These are phyloP conservation scores for Pocillopora grandis DNA, from an alignment of 92 coral and sea anemone species.

Conservation along the genomic window DNA sequence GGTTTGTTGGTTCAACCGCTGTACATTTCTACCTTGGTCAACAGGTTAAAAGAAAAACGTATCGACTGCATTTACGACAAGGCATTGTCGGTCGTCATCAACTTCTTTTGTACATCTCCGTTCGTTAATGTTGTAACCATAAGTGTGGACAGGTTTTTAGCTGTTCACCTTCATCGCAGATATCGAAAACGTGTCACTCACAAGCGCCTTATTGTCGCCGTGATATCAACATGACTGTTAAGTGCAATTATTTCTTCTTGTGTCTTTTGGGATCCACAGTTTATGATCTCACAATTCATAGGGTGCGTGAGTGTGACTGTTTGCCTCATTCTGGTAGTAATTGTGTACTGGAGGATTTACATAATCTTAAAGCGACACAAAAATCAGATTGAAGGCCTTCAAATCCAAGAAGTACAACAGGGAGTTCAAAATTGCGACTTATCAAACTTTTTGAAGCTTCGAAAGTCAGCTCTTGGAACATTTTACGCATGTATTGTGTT, in stretches of 20 bases:
- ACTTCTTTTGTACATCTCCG: neutral
- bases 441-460: too few species aligned
- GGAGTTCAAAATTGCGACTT: too few species aligned
- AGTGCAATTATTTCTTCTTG: neutral
- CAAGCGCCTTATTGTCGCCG: constrained; percentile 7
- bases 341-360: neutral
- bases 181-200: constrained; percentile 16
- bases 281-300: neutral
- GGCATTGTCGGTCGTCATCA: neutral
- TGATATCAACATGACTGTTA: constrained; percentile 9
- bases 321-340: neutral
- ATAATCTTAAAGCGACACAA: neutral
- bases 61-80: neutral
- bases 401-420: too few species aligned
- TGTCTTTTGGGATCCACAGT: neutral
- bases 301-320: neutral
- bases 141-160: constrained; percentile 16
- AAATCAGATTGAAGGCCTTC: too few species aligned
- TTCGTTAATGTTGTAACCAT: neutral
- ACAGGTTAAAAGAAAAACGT: neutral
- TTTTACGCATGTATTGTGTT: too few species aligned
- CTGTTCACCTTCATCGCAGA: constrained; percentile 18
- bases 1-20: neutral
- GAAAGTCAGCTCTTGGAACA: too few species aligned
- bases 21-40: neutral